phyloP scores from a whole-genome alignment of 2,113 vertebrate species.

The Coturnix japonica region DNA sequence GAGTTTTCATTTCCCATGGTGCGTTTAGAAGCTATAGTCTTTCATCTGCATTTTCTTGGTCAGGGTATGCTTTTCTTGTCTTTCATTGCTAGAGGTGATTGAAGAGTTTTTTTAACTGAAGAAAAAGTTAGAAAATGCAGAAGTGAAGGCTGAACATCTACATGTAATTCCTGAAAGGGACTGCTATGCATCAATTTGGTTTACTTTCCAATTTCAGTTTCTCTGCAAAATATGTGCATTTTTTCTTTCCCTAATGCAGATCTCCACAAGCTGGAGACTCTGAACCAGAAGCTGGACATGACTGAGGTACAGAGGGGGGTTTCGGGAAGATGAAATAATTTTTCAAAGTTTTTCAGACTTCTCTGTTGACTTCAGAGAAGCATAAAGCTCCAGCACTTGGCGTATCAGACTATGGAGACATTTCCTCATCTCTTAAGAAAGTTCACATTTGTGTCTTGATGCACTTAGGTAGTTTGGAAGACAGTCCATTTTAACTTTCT shows the following conservation, averaged over 20 bases:
- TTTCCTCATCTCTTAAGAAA: neutral
- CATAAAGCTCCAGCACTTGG: neutral
- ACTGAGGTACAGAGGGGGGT: neutral
- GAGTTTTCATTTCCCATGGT: conserved; percentile 49
- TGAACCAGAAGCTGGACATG: neutral
- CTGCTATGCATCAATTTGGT: neutral
- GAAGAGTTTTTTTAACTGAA: neutral
- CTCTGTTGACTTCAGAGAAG: neutral
- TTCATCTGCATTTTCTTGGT: conserved; percentile 53
- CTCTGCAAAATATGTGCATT: neutral
- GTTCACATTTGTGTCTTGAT: neutral
- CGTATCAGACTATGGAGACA: neutral
- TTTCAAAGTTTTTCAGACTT: neutral
- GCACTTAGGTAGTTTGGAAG: conserved; percentile 27
- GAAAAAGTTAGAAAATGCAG: neutral
- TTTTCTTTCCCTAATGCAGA: neutral
- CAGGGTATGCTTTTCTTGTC: neutral
- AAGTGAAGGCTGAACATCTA: neutral
- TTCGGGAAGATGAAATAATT: neutral
- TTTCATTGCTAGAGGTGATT: neutral
- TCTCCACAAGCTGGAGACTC: neutral
- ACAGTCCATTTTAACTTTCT: neutral
- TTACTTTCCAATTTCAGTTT: neutral
- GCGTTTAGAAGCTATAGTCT: conserved; percentile 26
- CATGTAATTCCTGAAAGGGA: neutral